A percentile compares a stretch with the other conserved stretches of the same genome.
phyloP scores from a whole-genome alignment of 2,797 vertebrate species.

The Enteromius anoplus region DNA sequence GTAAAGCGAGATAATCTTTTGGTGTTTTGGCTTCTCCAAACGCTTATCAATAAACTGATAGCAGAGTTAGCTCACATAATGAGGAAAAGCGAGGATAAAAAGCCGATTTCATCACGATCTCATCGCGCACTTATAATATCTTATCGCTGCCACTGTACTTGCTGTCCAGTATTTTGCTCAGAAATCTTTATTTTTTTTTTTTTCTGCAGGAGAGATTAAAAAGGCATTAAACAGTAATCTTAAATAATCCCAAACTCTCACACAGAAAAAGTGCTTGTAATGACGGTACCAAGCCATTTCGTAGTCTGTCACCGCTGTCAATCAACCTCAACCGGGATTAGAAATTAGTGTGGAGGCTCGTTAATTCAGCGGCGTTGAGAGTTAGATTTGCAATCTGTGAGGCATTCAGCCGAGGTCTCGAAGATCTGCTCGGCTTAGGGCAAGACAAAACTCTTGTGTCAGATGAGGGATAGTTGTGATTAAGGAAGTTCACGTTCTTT shows the following conservation, averaged over 20 bases:
- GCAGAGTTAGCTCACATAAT: conserved; percentile 53
- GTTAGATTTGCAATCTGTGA: conserved; percentile 64
- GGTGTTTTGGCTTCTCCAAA: conserved; percentile 42
- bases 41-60: conserved; percentile 60
- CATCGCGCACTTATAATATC: conserved; percentile 84
- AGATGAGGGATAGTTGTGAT: conserved; percentile 66
- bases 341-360: conserved; percentile 68
- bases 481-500: conserved; percentile 63
- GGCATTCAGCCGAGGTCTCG: conserved; percentile 50
- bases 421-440: conserved; percentile 51
- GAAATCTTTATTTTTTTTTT: conserved; percentile 86
- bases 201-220: conserved; percentile 89
- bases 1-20: conserved; percentile 60
- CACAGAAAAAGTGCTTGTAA: conserved; percentile 76
- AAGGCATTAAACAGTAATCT: conserved; percentile 95
- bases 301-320: conserved; percentile 81
- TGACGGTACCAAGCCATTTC: conserved; percentile 81
- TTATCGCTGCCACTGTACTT: conserved; percentile 82
- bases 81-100: conserved; percentile 52
- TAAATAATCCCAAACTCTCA: conserved; percentile 93
- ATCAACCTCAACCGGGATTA: conserved; percentile 76
- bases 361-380: conserved; percentile 59
- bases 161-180: conserved; percentile 83
- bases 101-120: conserved; percentile 66
- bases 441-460: conserved; percentile 61